Base-by-base conservation (phyloP, 2,888 invertebrate species). In the Teleiodes luculella region DNA sequence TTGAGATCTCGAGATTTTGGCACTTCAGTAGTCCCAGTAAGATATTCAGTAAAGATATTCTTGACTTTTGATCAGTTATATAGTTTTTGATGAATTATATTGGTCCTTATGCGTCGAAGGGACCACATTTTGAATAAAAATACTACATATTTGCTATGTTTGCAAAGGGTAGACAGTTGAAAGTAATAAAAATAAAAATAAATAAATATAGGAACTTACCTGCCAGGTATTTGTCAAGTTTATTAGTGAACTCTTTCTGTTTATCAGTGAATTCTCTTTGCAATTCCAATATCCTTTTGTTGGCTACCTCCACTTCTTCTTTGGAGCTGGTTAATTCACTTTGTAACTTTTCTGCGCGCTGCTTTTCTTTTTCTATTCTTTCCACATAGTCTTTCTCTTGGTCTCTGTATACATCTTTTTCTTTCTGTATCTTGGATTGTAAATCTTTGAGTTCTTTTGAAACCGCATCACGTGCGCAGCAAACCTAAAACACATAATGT, bases 401-500 rank as follows among this genome's bases (percentile, higher is more conserved):
- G 0, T 72, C 61, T 64, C 79, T 85, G 60, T 72, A 82, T 0
- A 76, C 58, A 5, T 87, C 87, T 41, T 73, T 77, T 55, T 89
- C 89, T 59, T 79, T 82, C 60, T 83, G 81, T 53, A 76, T 68
- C 69, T 74, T 85, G 1, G 72, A 59, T 59, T 91, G 89, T 36
- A 91, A 62, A 50, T 92, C 90, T 61, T 90, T 91, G 39, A 93
- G 68, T 67, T 93, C 91, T 58, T 90, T 86, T 20, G 87, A 76
- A 3, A 92, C 76, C n/a, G 90, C 71, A 54, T 93, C 93, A 47
- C 93, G 91, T 5, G 91, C 85, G 58, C 91, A 91, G 58, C 92
- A 92, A 2, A 92, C 92, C 74, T 92, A 78, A 36, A 48, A 46
- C 6, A n/a, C 3, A 35, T 5, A n/a, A 3, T 13, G n/a, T 11